These are phyloP conservation scores for Parnassius orleans DNA, from an alignment of 2,888 invertebrate genomes.

Conservation along the genomic window DNA sequence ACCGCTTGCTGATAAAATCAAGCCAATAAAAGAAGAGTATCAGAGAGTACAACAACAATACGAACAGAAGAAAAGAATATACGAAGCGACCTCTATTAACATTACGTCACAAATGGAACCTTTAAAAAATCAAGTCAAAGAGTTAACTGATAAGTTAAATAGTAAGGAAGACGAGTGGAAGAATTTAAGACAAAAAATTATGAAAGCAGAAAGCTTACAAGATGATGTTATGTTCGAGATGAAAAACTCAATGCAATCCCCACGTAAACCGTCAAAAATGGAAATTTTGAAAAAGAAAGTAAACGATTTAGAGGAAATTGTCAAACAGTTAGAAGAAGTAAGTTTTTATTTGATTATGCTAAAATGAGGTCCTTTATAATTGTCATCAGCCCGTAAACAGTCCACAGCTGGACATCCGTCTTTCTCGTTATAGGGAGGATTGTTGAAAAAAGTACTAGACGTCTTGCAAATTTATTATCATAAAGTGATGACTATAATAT, in stretches of 20 bases:
- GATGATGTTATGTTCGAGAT: conserved; percentile 76
- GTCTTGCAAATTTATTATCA: no score
- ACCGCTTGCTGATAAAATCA: conserved; percentile 76
- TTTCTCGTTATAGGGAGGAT: no score
- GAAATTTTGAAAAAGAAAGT: conserved; percentile 83
- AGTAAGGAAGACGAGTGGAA: conserved; percentile 78
- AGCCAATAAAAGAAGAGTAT: conserved; percentile 84
- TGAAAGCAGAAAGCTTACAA: conserved; percentile 78
- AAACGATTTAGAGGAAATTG: conserved; percentile 80
- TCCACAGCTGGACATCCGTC: no score
- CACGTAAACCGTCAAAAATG: conserved; percentile 77
- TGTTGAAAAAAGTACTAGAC: no score
- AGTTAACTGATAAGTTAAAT: conserved; percentile 75
- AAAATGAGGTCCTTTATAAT: no score
- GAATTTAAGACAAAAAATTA: conserved; percentile 76
- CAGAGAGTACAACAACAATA: conserved; percentile 84
- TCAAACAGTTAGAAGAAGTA: conserved; percentile 73
- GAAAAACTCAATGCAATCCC: conserved; percentile 76
- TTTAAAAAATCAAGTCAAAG: conserved; percentile 75
- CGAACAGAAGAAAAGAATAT: conserved; percentile 84
- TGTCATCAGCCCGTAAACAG: no score
- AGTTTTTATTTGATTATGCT: conserved; percentile 3
- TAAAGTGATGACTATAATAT: no score
- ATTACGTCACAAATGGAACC: conserved; percentile 80
- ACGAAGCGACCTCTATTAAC: conserved; percentile 83